Percentiles rank a stretch among this genome's conserved stretches.
Evolutionary conservation across 1,140 invertebrate species (phyloP).

Genomic region (Drosophila guanche): DNA sequence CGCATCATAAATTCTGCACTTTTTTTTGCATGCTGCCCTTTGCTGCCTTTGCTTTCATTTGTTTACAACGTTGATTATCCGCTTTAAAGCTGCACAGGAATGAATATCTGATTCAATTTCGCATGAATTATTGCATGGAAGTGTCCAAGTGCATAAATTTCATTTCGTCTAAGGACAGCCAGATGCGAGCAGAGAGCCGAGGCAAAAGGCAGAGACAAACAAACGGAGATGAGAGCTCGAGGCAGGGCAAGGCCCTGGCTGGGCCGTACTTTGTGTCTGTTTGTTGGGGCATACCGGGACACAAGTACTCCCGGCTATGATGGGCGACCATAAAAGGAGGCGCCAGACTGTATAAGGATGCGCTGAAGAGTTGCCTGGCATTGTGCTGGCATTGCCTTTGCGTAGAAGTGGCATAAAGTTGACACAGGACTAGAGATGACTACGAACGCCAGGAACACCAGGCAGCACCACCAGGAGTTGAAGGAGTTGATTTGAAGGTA

Average conservation of each 20-base stretch:
- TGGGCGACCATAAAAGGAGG: constrained; percentile 73
- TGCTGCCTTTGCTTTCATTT: constrained; percentile 43
- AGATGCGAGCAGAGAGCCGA: constrained; percentile 10
- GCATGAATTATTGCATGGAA: constrained; percentile 80
- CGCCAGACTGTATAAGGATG: constrained; percentile 74
- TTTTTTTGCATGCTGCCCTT: constrained; percentile 16
- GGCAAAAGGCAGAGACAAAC: constrained; percentile 25
- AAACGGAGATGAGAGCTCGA: constrained; percentile 14
- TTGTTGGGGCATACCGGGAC: constrained; percentile 63
- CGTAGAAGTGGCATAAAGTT: constrained; percentile 72
- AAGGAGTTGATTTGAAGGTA: constrained; percentile 76
- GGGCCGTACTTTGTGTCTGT: constrained; percentile 63
- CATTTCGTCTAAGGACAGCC: constrained; percentile 60
- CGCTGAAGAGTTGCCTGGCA: constrained; percentile 58
- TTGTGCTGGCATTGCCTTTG: constrained; percentile 62
- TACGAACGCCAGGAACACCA: neutral
- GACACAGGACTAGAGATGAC: constrained; percentile 62
- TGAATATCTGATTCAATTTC: constrained; percentile 83
- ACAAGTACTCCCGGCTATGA: constrained; percentile 58
- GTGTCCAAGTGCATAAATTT: constrained; percentile 82
- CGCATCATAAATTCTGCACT: constrained; percentile 58
- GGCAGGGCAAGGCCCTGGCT: constrained; percentile 40
- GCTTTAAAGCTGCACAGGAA: constrained; percentile 75
- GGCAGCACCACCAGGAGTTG: constrained; percentile 20
- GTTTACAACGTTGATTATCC: constrained; percentile 79